phyloP scores from a whole-genome alignment of 2,888 invertebrate species.

The Drosophila mercatorum region DNA sequence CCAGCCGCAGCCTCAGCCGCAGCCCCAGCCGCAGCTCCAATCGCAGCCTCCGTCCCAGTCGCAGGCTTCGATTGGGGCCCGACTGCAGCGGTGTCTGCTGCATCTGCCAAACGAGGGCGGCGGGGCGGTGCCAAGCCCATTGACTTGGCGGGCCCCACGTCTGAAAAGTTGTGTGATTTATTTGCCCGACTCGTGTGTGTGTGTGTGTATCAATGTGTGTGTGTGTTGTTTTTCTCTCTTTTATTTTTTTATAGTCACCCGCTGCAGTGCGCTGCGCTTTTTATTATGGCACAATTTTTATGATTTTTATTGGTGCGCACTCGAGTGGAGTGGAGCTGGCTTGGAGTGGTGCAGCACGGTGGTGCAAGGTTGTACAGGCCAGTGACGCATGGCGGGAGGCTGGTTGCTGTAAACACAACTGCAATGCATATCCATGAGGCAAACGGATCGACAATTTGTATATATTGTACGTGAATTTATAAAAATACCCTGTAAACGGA shows the following conservation, averaged over 20 bases:
- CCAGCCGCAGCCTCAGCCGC: background rate
- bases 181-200: conserved; percentile 62
- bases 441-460: conserved; percentile 52
- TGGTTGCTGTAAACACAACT: conserved; percentile 50
- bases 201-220: conserved; percentile 25
- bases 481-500: conserved; percentile 31
- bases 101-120: conserved; percentile 34
- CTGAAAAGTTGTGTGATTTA: conserved; percentile 77
- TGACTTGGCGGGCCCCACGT: conserved; percentile 64
- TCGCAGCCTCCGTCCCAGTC: background rate
- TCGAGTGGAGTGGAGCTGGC: conserved; percentile 69
- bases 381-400: conserved; percentile 49
- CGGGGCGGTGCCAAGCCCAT: conserved; percentile 12
- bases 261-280: conserved; percentile 66
- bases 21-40: background rate
- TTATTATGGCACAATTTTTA: conserved; percentile 71
- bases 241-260: conserved; percentile 36
- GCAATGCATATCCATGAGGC: conserved; percentile 61
- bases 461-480: conserved; percentile 58
- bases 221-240: conserved; percentile 15
- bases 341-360: conserved; percentile 43
- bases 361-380: conserved; percentile 41
- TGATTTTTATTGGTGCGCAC: conserved; percentile 74
- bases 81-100: conserved; percentile 21
- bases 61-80: background rate